Evolutionary conservation across 1,140 invertebrate species (phyloP).

Genomic region (Onthophagus taurus): DNA sequence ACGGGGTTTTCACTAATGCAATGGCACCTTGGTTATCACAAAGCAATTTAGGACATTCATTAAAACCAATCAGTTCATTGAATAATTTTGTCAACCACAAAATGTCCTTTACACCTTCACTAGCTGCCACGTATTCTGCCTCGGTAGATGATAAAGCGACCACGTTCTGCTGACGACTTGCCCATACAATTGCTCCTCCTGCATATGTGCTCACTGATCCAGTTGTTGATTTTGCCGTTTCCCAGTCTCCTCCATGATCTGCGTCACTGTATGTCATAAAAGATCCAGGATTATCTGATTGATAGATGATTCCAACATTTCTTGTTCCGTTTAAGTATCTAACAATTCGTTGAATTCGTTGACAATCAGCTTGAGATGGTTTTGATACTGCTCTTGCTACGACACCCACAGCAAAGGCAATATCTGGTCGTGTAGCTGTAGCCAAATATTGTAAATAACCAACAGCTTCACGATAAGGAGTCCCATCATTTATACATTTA

Average conservation of each 20-base stretch:
- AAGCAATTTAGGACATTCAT: too few species aligned
- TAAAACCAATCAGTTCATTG: too few species aligned
- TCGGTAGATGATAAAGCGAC: too few species aligned
- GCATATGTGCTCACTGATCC: constrained; percentile 3
- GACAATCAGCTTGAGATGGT: constrained; percentile 26
- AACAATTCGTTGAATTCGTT: constrained; percentile 32
- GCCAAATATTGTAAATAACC: constrained; percentile 35
- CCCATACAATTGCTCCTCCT: too few species aligned
- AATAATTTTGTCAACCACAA: too few species aligned
- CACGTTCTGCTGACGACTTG: too few species aligned
- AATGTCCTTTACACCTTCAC: too few species aligned
- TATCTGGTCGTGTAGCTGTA: constrained; percentile 35
- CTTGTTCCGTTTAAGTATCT: constrained; percentile 38
- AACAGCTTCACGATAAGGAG: constrained; percentile 33
- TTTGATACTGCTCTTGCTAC: constrained; percentile 25
- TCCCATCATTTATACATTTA: background rate
- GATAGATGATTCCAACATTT: constrained; percentile 23
- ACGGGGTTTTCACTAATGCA: too few species aligned
- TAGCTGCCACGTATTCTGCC: too few species aligned
- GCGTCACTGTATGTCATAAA: background rate
- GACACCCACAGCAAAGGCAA: constrained; percentile 34
- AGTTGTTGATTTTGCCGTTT: constrained; percentile 8
- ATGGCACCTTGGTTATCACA: too few species aligned
- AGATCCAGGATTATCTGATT: background rate
- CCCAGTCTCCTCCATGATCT: background rate